Base-by-base conservation (phyloP, 2,888 invertebrate genomes). In the Apamea anceps region DNA sequence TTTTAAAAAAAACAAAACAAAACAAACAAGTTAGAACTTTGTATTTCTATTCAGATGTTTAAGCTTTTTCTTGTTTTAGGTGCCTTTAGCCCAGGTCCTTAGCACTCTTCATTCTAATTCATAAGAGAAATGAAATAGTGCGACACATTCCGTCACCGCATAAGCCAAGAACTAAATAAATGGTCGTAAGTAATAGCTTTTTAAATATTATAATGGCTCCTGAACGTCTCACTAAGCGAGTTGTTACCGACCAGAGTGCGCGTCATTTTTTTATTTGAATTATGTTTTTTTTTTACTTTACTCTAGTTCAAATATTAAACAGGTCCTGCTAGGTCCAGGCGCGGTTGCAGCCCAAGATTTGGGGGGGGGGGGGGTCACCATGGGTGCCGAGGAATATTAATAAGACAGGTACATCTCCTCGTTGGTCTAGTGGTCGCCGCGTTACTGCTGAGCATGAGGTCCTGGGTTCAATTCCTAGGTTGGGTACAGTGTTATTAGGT, bases 161-260 rank as follows among this genome's bases (percentile, higher is more conserved):
- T 75, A 86, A 82, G 76, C 57, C 71, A 37, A 72, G 51, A 80
- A 85, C 86, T 83, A 82, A 82, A 86, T 86, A 82, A 81, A 86
- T 86, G 82, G 82, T 13, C 48, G 72, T 68, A 65, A 85, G 82
- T 72, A 70, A 83, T 86, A 76, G 86, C 83, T 72, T 82, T 83
- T 83, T 86, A 86, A 83, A 83, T 82, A 86, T 75, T 82, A 70
- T 86, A 83, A 83, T 82, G 82, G 75, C 67, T 72, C 62, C 37
- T 82, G 68, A 86, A 76, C 72, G 83, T 68, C 68, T 65, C 76
- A 70, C 68, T 82, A 63, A 75, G 57, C 76, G 76, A 76, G 67
- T 76, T 85, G 86, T 75, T 62, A 82, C 75, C 37, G 18, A 67
- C 63, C 63, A n/a, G 85, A 71, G 66, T 66, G 70, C 57, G 37